Percentiles rank a stretch among this genome's conserved stretches.
phyloP scores from a whole-genome alignment of 1,140 invertebrate species.

The Cepaea nemoralis region DNA sequence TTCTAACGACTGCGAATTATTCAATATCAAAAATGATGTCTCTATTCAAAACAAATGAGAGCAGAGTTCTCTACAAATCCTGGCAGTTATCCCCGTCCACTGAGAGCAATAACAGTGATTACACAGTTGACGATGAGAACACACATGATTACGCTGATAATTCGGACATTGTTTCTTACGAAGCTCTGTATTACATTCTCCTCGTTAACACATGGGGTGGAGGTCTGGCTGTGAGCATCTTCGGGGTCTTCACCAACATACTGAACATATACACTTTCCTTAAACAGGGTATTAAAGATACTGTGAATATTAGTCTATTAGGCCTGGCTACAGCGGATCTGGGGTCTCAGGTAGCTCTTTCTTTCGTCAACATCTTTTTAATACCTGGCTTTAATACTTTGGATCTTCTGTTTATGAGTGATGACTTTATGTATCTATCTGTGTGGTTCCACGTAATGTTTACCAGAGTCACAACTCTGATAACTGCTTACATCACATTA shows the following conservation, averaged over 20 bases:
- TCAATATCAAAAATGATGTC: no score
- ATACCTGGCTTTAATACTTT: neutral
- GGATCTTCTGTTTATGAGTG: conserved; percentile 5
- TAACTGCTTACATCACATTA: conserved; percentile 21
- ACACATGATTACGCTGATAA: no score
- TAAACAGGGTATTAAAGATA: conserved; percentile 4
- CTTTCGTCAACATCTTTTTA: neutral
- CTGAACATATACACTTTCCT: neutral
- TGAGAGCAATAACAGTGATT: no score
- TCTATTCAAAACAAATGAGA: no score
- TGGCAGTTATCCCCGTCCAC: no score
- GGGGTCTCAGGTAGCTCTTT: neutral
- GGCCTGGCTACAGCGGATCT: conserved; percentile 7
- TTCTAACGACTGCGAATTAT: no score
- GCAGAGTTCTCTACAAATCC: no score
- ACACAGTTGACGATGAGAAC: no score
- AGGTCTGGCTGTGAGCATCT: neutral
- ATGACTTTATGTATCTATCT: conserved; percentile 6
- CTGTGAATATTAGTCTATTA: conserved; percentile 3
- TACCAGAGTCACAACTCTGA: conserved; percentile 16
- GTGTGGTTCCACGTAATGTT: conserved; percentile 18
- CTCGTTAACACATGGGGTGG: neutral
- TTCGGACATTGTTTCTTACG: neutral
- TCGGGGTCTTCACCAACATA: conserved; percentile 7
- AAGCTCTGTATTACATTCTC: neutral